phyloP scores from a whole-genome alignment of 2,797 vertebrate species.

The Melanotaenia parkinsoni region DNA sequence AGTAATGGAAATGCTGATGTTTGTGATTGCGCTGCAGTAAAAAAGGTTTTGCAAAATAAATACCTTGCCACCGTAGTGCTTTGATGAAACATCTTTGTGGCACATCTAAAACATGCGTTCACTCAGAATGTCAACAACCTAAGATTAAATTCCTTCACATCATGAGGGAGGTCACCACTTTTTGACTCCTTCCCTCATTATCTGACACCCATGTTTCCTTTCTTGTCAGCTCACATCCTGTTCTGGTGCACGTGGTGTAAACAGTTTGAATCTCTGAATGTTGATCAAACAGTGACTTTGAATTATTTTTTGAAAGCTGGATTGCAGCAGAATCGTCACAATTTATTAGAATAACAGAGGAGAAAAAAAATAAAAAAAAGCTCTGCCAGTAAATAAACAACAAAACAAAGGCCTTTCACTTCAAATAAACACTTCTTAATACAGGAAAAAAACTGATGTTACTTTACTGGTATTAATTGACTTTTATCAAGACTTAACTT shows the following conservation, averaged over 20 bases:
- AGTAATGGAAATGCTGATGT: constrained; percentile 58
- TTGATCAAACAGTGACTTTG: constrained; percentile 25
- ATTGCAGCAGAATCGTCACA: constrained; percentile 14
- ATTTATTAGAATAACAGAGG: constrained; percentile 27
- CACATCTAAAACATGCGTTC: constrained; percentile 21
- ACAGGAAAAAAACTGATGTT: constrained; percentile 5
- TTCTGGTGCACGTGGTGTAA: constrained; percentile 16
- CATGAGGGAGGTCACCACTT: constrained; percentile 1
- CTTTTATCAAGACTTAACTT: constrained; percentile 10
- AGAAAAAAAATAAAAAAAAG: constrained; percentile 4
- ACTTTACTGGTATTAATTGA: constrained; percentile 22
- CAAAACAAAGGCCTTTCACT: constrained; percentile 29
- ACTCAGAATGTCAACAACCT: constrained; percentile 20
- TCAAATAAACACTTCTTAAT: constrained; percentile 25
- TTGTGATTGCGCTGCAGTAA: constrained; percentile 50
- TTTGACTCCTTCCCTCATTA: constrained; percentile 17
- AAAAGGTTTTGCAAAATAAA: constrained; percentile 26
- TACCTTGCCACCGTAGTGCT: background rate
- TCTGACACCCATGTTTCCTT: constrained; percentile 16
- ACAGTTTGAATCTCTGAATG: constrained; percentile 18
- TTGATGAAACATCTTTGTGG: constrained; percentile 32
- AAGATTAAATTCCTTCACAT: constrained; percentile 7
- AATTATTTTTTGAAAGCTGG: constrained; percentile 26
- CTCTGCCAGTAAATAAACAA: constrained; percentile 30
- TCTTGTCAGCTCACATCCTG: constrained; percentile 24